Base-by-base conservation (phyloP, 1,140 invertebrate species). In the Yoshiicerus persimilis region DNA sequence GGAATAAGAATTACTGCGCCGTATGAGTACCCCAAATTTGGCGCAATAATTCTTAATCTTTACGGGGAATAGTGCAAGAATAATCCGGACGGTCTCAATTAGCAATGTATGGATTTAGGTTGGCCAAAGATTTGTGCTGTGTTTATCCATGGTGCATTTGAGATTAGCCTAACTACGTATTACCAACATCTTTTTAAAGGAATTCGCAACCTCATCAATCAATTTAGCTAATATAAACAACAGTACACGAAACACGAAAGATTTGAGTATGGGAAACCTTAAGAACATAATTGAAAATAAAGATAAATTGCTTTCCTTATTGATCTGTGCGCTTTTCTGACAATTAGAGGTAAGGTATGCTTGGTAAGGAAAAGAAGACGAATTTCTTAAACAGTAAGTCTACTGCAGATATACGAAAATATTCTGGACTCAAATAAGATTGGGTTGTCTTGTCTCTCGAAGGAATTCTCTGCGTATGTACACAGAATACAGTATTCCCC, bases 91-190 rank as follows among this genome's bases (percentile, higher is more conserved):
- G n/a, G n/a, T n/a, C n/a, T n/a, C n/a, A n/a, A 80, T 80, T 80
- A 80, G 75, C 75, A 80, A 80, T 80, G 75, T 80, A 80, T 80
- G 75, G 75, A 80, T 80, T n/a, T 80, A 80, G 75, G 75, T 80
- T 80, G 32, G n/a, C 34, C 30, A 34, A 36, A 36, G 32, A 80
- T 34, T 80, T 20, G 32, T 20, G 32, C 13, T 16, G 36, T 80
- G 34, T 77, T 77, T 32, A 23, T 23, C 20, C 34, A 25, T 70
- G 25, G 13, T 70, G 27, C 27, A 70, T n/a, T 16, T 16, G 16
- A 56, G 47, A 70, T 27, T 30, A 70, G 25, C 25, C 23, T 27
- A 30, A 9, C 10, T 66, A 66, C 64, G 70, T 77, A 36, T 80
- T 30, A 38, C 20, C 10, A 30, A 25, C 0, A 66, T 41, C 23